Evolutionary conservation across 2,888 invertebrate genomes (phyloP).

Genomic region (Caenorhabditis sp.): DNA sequence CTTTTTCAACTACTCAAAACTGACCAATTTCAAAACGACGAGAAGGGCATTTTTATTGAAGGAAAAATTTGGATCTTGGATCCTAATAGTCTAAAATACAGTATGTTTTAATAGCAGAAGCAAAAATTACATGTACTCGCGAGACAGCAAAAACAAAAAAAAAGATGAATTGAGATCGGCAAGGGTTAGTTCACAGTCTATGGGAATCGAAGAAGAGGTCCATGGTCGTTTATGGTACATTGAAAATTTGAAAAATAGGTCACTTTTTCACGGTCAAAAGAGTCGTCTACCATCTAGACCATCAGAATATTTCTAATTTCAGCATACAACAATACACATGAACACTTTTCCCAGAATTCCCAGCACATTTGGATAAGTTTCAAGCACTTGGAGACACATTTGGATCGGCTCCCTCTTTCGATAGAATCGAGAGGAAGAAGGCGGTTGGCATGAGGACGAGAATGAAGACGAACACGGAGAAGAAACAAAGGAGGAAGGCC

Average conservation of each 20-base stretch:
- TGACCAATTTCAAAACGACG: too few species aligned
- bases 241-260: too few species aligned
- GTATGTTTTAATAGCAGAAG: too few species aligned
- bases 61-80: not conserved
- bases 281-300: too few species aligned
- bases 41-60: too few species aligned
- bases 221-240: too few species aligned
- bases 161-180: not conserved
- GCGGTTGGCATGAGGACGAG: constrained; percentile 50
- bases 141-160: not conserved
- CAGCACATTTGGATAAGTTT: not conserved
- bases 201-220: too few species aligned
- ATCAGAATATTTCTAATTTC: too few species aligned
- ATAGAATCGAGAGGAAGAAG: constrained; percentile 42
- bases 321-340: not conserved
- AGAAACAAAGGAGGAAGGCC: constrained; percentile 52
- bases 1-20: too few species aligned
- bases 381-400: constrained; percentile 42
- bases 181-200: constrained; percentile 34
- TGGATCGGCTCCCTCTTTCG: constrained; percentile 42
- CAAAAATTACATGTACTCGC: not conserved
- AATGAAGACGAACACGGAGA: constrained; percentile 46
- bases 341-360: not conserved
- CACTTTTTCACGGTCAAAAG: too few species aligned
- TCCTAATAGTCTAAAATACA: not conserved